Conservation (phyloP, 2,797 vertebrate genomes). For the Cephalopachus bancanus region DNA sequence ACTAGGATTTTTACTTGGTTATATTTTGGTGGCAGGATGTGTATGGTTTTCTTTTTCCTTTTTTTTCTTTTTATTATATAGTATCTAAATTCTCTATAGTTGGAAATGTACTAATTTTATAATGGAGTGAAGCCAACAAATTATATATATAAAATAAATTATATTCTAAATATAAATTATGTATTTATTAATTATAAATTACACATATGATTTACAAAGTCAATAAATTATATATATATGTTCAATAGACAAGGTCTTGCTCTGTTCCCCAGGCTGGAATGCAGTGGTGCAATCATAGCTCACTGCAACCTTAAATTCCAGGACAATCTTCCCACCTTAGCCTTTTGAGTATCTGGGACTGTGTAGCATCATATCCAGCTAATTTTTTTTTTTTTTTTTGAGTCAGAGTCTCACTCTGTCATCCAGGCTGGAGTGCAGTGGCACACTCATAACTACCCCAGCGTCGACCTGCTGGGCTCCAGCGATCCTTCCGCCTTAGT, state of each 20-base stretch:
- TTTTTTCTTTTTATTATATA: background rate
- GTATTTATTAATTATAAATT: no score
- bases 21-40: slow-evolving; percentile 4
- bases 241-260: background rate
- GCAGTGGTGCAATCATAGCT: background rate
- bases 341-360: background rate
- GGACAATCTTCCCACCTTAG: background rate
- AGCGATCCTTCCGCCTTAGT: no score
- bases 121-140: slow-evolving; percentile 14
- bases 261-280: background rate
- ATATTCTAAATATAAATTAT: no score
- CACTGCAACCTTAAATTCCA: background rate
- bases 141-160: background rate
- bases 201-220: background rate
- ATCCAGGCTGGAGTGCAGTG: no score
- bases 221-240: background rate
- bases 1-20: slow-evolving; percentile 43
- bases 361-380: background rate
- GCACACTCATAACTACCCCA: no score
- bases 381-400: background rate
- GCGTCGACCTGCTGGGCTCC: no score
- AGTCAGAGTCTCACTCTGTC: no score
- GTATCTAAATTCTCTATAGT: slow-evolving; percentile 57
- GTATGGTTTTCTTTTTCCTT: background rate
- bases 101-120: slow-evolving; percentile 63